phyloP scores from a whole-genome alignment of 2,797 vertebrate genomes.

The Nothura maculosa region DNA sequence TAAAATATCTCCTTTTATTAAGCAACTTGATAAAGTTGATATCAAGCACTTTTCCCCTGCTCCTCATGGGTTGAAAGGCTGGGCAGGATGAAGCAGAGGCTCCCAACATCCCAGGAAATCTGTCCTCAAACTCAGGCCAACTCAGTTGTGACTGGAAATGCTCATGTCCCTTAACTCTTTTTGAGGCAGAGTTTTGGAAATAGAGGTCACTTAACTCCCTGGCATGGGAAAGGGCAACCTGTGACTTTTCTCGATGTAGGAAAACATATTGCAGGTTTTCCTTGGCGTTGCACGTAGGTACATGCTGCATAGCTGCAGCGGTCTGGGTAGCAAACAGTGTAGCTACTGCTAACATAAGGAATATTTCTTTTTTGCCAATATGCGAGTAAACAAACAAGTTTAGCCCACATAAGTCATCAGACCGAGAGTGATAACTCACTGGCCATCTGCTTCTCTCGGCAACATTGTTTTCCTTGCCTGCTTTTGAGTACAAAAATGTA shows the following conservation, averaged over 20 bases:
- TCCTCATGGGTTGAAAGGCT: not conserved
- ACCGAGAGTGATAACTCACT: slow-evolving; percentile 55
- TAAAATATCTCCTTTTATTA: not conserved
- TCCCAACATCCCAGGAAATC: not conserved
- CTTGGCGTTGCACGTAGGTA: slow-evolving; percentile 2
- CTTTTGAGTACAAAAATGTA: slow-evolving; percentile 18
- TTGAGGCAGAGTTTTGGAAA: not conserved
- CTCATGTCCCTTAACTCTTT: not conserved
- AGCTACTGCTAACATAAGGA: slow-evolving; percentile 42
- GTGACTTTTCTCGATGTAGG: not conserved
- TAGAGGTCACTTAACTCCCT: not conserved
- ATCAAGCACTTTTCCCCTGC: not conserved
- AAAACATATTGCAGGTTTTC: not conserved
- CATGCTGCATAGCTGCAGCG: not conserved
- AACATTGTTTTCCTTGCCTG: slow-evolving; percentile 58
- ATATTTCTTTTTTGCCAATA: slow-evolving; percentile 41
- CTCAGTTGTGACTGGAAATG: not conserved
- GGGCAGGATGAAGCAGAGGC: not conserved
- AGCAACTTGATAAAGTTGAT: no score
- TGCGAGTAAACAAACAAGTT: slow-evolving; percentile 65
- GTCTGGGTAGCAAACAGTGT: not conserved
- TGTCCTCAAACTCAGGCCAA: not conserved
- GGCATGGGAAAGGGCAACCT: not conserved
- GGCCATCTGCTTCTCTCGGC: slow-evolving; percentile 73
- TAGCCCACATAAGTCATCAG: slow-evolving; percentile 65